These are phyloP conservation scores for Coecobrya sp. DNA, from an alignment of 2,888 invertebrate species.

Conservation along the genomic window DNA sequence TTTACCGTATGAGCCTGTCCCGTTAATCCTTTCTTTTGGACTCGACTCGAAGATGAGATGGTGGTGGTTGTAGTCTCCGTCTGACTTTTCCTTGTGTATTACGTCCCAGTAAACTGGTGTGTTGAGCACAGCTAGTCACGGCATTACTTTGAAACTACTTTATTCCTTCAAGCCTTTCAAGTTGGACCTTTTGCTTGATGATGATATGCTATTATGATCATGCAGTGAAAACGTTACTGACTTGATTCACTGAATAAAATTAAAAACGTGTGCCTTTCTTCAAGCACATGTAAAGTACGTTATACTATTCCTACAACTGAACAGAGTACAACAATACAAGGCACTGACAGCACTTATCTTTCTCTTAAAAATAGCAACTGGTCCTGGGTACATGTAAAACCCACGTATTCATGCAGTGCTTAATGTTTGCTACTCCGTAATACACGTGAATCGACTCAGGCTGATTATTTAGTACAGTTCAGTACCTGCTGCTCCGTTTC, in stretches of 20 bases:
- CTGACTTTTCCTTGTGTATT: constrained; percentile 13
- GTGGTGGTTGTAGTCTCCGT: constrained; percentile 14
- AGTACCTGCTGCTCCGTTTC: constrained; percentile 63
- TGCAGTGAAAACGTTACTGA: constrained; percentile 59
- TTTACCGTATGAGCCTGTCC: constrained; percentile 71
- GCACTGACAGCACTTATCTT: constrained; percentile 24
- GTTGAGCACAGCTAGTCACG: constrained; percentile 41
- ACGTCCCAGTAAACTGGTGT: not conserved
- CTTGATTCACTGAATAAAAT: constrained; percentile 61
- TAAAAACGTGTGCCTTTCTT: not conserved
- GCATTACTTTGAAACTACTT: constrained; percentile 43
- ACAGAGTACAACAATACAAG: not conserved
- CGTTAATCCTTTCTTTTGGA: constrained; percentile 64
- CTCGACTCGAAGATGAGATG: constrained; percentile 47
- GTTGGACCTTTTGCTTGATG: constrained; percentile 26
- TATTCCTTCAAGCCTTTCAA: constrained; percentile 49
- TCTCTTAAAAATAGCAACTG: constrained; percentile 30
- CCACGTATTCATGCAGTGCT: not conserved
- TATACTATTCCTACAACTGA: not conserved
- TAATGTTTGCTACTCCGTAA: not conserved
- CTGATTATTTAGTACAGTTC: constrained; percentile 65
- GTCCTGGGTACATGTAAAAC: not conserved
- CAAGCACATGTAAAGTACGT: no score
- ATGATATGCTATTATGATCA: constrained; percentile 20
- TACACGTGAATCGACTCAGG: constrained; percentile 19